Evolutionary conservation across 2,888 invertebrate species (phyloP), one percentile per base, ranked within the genome.

Genomic region (Lasioglossum morio): DNA sequence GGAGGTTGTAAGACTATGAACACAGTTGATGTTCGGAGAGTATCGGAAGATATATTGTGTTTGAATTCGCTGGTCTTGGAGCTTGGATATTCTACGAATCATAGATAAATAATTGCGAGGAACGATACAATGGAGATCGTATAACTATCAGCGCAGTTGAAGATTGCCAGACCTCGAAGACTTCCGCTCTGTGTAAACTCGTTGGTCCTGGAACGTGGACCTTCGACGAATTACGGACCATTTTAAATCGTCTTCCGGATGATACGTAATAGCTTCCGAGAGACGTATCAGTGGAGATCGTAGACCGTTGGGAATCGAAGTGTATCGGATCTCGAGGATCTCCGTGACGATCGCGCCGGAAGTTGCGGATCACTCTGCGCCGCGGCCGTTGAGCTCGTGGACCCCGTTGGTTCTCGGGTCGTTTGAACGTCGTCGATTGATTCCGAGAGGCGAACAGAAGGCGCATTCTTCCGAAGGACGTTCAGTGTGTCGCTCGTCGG

Each of bases 381-480:
- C 2, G 14, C n/a, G 19, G 57, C 37, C 30, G 30, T 57, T 5
- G 40, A 16, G 66, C 73, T n/a, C 34, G 63, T 37, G n/a, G n/a
- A 48, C 57, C n/a, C 3, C 2, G 30, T 30, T 12, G 30, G 16
- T 16, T 30, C 63, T 19, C 30, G 37, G 3, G 10, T 14, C 19
- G 63, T 53, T 48, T 1, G 1, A 16, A 40, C 37, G 16, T 53
- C 30, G 30, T 69, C 46, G n/a, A 63, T 27, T 19, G n/a, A 40
- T 70, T 34, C 57, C 30, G 84, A 75, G 75, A 66, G 63, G 72
- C 72, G 79, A 85, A 79, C 43, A 75, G 23, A 72, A 53, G 8
- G 66, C 72, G 66, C 72, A 79, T 83, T 73, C 79, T 79, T 83
- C 66, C 76, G 72, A 85, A 85, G 83, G 76, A 76, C 83, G 81